Percentiles rank a stretch among this genome's conserved stretches.
phyloP scores from a whole-genome alignment of 2,888 invertebrate species.

The Dicyrtoma fusca region DNA sequence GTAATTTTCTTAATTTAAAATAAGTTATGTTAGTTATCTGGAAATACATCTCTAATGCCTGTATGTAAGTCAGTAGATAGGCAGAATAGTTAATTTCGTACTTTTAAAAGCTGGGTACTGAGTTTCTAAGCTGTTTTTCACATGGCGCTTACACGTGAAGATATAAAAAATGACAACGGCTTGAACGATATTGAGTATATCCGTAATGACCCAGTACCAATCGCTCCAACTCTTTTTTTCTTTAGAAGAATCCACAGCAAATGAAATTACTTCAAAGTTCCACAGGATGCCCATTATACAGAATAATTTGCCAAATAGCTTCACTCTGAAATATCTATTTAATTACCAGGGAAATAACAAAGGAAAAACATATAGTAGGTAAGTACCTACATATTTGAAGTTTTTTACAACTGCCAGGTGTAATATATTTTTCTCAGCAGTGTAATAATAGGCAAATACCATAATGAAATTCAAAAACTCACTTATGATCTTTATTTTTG shows the following conservation, averaged over 20 bases:
- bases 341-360: too few species aligned
- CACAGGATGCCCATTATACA: conserved; percentile 9
- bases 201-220: conserved; percentile 4
- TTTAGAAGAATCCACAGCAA: conserved; percentile 1
- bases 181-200: neutral
- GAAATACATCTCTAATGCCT: too few species aligned
- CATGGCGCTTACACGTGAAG: neutral
- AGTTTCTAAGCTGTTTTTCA: neutral
- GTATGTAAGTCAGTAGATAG: too few species aligned
- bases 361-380: too few species aligned
- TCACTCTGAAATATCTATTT: conserved; percentile 10
- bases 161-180: neutral
- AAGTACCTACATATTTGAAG: too few species aligned
- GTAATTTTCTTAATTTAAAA: too few species aligned
- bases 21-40: too few species aligned
- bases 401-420: too few species aligned
- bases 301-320: conserved; percentile 3
- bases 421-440: too few species aligned
- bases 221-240: too few species aligned
- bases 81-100: too few species aligned
- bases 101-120: neutral
- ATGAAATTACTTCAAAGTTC: conserved; percentile 13
- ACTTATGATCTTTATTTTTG: neutral
- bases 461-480: neutral
- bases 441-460: neutral